Conservation (phyloP, 2,113 vertebrate genomes). For the Oryzias javanicus region DNA sequence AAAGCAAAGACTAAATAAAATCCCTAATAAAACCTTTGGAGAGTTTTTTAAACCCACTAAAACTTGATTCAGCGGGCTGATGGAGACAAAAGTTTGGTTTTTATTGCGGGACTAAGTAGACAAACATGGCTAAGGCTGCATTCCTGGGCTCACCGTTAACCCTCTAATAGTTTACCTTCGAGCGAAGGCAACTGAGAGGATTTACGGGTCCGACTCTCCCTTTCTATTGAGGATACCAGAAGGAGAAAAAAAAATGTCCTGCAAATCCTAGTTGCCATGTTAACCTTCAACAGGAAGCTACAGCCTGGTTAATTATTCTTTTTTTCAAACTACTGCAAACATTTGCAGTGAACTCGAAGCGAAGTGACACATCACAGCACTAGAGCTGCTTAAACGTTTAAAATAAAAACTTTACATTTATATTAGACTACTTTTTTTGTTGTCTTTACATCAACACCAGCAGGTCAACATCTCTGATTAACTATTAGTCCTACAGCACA, state of each 20-base stretch:
- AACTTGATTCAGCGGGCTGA: slow-evolving; percentile 47
- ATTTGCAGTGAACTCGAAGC: neutral
- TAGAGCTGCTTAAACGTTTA: too few relatives aligned
- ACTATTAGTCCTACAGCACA: too few relatives aligned
- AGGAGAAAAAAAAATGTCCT: slow-evolving; percentile 12
- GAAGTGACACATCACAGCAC: too few relatives aligned
- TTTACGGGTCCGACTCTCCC: slow-evolving; percentile 47
- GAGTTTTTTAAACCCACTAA: slow-evolving; percentile 37
- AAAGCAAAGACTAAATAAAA: slow-evolving; percentile 40
- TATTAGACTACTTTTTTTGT: too few relatives aligned
- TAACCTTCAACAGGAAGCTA: slow-evolving; percentile 4
- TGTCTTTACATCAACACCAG: too few relatives aligned
- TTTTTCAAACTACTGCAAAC: neutral
- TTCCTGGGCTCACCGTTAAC: slow-evolving; percentile 70
- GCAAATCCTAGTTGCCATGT: slow-evolving; percentile 19
- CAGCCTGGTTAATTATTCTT: neutral
- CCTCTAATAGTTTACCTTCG: slow-evolving; percentile 68
- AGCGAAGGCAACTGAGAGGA: slow-evolving; percentile 44
- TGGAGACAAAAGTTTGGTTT: slow-evolving; percentile 54
- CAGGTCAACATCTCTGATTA: too few relatives aligned
- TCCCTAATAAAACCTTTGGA: slow-evolving; percentile 34
- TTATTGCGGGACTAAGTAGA: slow-evolving; percentile 69
- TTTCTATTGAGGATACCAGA: slow-evolving; percentile 41
- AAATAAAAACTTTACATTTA: too few relatives aligned
- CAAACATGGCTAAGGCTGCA: slow-evolving; percentile 67